Percentiles rank a stretch among this genome's conserved stretches.
Conservation (phyloP, 2,888 invertebrate genomes). For the Notocelia uddmanniana region DNA sequence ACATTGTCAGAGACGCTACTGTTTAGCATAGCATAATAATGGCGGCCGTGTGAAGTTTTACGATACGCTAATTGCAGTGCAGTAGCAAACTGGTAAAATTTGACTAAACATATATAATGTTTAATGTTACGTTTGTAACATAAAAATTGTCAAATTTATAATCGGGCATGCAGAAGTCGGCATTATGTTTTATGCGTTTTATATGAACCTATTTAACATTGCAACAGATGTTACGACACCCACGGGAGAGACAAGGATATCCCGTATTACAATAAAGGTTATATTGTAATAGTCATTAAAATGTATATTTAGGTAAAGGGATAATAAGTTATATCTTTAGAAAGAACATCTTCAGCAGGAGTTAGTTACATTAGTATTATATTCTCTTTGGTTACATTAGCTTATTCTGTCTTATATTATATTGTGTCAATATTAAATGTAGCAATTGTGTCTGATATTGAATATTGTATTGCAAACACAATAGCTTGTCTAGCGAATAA, state of each 20-base stretch:
- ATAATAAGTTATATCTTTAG: constrained; percentile 3
- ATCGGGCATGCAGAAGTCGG: too few species aligned
- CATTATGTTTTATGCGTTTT: background rate
- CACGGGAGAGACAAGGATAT: constrained; percentile 11
- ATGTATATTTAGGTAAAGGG: background rate
- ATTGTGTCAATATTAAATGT: too few species aligned
- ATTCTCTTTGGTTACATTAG: too few species aligned
- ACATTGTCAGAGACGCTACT: background rate
- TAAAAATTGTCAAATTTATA: background rate
- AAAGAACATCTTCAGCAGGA: too few species aligned
- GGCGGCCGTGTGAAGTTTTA: constrained; percentile 8
- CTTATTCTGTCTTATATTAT: too few species aligned
- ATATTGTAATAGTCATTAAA: background rate
- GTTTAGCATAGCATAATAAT: background rate
- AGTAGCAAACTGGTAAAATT: background rate
- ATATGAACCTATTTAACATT: background rate
- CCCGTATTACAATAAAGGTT: constrained; percentile 17
- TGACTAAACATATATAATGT: too few species aligned
- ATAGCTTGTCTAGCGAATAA: background rate
- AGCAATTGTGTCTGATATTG: too few species aligned
- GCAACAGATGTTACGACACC: background rate
- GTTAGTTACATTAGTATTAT: too few species aligned
- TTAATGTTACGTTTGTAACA: too few species aligned
- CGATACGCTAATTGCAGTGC: background rate
- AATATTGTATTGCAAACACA: too few species aligned